Percentiles rank a stretch among this genome's conserved stretches.
phyloP scores from a whole-genome alignment of 2,113 vertebrate species.

The Coryphaenoides rupestris region DNA sequence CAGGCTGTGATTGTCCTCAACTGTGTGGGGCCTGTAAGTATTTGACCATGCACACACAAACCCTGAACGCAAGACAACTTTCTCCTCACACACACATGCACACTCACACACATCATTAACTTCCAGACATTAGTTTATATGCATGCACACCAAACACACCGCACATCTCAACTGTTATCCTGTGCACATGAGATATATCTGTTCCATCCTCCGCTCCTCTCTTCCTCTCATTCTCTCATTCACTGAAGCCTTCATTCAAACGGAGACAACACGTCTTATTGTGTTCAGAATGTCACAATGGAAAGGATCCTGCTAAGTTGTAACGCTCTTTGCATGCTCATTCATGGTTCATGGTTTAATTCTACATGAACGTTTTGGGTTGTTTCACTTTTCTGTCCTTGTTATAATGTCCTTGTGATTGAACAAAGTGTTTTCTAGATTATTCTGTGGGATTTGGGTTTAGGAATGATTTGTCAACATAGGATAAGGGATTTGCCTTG shows the following conservation, averaged over 20 bases:
- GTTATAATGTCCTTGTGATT: no score
- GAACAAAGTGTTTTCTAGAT: no score
- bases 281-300: conserved; percentile 30
- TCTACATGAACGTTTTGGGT: no score
- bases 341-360: no score
- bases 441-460: no score
- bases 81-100: background rate
- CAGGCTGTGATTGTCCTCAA: conserved; percentile 87
- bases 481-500: no score
- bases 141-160: background rate
- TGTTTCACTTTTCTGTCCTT: no score
- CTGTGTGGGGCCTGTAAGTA: conserved; percentile 95
- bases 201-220: background rate
- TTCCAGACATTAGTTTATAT: conserved; percentile 4
- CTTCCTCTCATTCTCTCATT: background rate
- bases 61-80: background rate
- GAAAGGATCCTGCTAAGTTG: background rate
- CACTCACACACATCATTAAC: no score
- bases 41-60: background rate
- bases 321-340: no score
- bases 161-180: background rate
- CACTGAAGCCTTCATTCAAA: conserved; percentile 32
- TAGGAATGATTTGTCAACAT: no score
- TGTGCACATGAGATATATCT: background rate
- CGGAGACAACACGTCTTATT: conserved; percentile 49